Evolutionary conservation across 2,888 invertebrate genomes (phyloP).

Genomic region (Parnassius smintheus): DNA sequence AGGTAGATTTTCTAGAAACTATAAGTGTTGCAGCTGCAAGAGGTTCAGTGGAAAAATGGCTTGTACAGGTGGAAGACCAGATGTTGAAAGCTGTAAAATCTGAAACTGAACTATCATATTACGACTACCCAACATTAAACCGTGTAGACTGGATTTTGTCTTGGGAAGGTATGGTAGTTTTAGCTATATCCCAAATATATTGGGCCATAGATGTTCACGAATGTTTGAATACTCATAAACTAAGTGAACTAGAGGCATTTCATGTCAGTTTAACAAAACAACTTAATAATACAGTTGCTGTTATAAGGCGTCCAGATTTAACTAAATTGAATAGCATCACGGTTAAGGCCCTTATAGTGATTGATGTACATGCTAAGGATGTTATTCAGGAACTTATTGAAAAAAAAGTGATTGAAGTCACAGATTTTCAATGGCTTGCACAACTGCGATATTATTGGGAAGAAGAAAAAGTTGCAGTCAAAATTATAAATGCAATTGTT

Average conservation of each 20-base stretch:
- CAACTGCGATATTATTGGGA: conserved; percentile 92
- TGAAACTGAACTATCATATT: conserved; percentile 84
- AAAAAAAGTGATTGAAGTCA: conserved; percentile 84
- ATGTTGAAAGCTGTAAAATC: conserved; percentile 88
- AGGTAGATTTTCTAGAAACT: conserved; percentile 81
- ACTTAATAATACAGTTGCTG: conserved; percentile 86
- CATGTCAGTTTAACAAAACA: conserved; percentile 80
- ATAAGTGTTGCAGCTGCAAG: conserved; percentile 87
- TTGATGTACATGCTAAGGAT: conserved; percentile 93
- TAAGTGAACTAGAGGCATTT: conserved; percentile 80
- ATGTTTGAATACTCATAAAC: conserved; percentile 81
- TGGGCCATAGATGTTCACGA: conserved; percentile 91
- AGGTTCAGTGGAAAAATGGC: conserved; percentile 94
- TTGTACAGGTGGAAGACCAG: conserved; percentile 90
- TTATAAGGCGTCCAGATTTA: conserved; percentile 86
- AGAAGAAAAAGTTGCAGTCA: conserved; percentile 84
- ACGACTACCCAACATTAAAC: conserved; percentile 80
- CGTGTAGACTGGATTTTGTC: conserved; percentile 86
- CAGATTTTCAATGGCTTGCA: conserved; percentile 92
- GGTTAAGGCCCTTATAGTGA: conserved; percentile 90
- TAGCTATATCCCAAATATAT: conserved; percentile 89
- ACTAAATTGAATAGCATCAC: conserved; percentile 87
- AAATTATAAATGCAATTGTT: conserved; percentile 90
- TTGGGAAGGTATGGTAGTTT: conserved; percentile 92
- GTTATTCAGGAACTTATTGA: conserved; percentile 85